phyloP scores from a whole-genome alignment of 2,113 vertebrate species.

The Sinosuthora webbiana region DNA sequence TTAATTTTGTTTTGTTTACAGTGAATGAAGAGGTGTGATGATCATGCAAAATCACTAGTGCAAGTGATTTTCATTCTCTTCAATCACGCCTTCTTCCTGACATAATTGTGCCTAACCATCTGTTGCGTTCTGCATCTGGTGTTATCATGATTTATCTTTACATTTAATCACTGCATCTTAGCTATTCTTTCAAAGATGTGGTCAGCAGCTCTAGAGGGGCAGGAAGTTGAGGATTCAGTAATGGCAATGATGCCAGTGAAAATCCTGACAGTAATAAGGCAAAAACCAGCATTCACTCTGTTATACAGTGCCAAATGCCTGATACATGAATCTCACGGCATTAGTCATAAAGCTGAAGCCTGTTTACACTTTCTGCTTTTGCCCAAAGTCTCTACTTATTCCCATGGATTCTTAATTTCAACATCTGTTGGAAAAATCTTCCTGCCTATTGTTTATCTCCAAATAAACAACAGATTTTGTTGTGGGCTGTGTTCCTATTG shows the following conservation, averaged over 20 bases:
- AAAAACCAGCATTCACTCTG: neutral
- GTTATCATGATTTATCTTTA: neutral
- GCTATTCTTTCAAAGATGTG: neutral
- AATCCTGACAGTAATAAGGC: neutral
- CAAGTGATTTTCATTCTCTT: conserved; percentile 21
- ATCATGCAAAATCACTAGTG: neutral
- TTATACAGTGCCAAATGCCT: neutral
- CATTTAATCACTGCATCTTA: neutral
- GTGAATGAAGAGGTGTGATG: neutral
- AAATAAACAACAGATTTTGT: neutral
- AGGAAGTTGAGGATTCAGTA: neutral
- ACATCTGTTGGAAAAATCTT: neutral
- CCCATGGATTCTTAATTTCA: neutral
- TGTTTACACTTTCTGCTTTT: neutral
- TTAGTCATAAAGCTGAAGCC: neutral
- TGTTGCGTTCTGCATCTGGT: neutral
- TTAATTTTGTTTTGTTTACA: conserved; percentile 13
- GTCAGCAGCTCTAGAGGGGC: neutral
- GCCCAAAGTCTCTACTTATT: neutral
- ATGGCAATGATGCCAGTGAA: neutral
- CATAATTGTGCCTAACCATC: neutral
- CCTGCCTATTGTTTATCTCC: neutral
- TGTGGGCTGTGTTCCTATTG: neutral
- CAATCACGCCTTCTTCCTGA: neutral
- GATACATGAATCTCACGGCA: neutral